Percentiles rank a stretch among this genome's conserved stretches.
Evolutionary conservation across 2,113 vertebrate genomes (phyloP).

Genomic region (Clarias batrachus): DNA sequence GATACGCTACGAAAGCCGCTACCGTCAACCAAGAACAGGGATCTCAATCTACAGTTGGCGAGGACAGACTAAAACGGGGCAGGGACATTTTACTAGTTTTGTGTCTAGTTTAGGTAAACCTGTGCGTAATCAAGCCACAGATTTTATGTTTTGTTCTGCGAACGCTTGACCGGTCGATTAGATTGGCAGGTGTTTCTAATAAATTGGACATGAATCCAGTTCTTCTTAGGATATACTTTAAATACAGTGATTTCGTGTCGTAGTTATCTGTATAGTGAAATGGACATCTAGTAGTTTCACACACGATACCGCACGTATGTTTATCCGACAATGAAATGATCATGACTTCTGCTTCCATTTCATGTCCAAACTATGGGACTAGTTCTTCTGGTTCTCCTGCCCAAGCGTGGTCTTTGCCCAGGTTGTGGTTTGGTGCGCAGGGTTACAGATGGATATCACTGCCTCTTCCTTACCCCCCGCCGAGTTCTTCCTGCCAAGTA

Average conservation of each 20-base stretch:
- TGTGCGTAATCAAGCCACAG: neutral
- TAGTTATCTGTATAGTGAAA: neutral
- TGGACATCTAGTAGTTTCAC: neutral
- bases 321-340: neutral
- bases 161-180: neutral
- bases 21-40: neutral
- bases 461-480: slow-evolving; percentile 5
- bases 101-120: neutral
- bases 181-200: neutral
- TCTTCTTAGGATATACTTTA: neutral
- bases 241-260: too few species aligned
- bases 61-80: neutral
- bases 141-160: neutral
- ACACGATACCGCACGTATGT: neutral
- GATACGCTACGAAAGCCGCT: neutral
- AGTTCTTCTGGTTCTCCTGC: neutral
- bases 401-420: neutral
- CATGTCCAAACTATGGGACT: neutral
- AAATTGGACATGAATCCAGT: neutral
- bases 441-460: slow-evolving; percentile 9
- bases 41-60: neutral
- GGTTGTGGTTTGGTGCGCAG: neutral
- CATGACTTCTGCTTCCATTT: neutral
- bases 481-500: slow-evolving; percentile 22
- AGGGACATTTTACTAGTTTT: neutral